A percentile compares a stretch with the other conserved stretches of the same genome.
Conservation (phyloP, 1,140 invertebrate genomes). For the Bombyx mandarina region DNA sequence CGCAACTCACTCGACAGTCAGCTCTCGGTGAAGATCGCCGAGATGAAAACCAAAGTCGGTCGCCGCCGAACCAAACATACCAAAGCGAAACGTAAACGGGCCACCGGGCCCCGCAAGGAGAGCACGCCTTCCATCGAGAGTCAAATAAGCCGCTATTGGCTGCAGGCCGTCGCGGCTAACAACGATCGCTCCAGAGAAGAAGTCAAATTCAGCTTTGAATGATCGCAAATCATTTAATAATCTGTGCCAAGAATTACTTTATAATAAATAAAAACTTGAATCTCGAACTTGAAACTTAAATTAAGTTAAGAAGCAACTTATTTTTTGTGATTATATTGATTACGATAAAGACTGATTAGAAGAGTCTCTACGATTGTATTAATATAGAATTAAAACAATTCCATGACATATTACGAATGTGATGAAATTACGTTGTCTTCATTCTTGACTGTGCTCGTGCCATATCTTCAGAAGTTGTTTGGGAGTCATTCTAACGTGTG, state of each 20-base stretch:
- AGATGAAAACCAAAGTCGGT: slow-evolving; percentile 82
- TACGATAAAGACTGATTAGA: slow-evolving; percentile 48
- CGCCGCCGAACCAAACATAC: slow-evolving; percentile 62
- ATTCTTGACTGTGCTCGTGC: slow-evolving; percentile 21
- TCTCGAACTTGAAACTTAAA: too few relatives aligned
- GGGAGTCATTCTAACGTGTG: slow-evolving; percentile 3
- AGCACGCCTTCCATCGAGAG: slow-evolving; percentile 86
- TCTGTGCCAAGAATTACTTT: not conserved
- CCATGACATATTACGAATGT: slow-evolving; percentile 29
- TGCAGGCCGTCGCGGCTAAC: slow-evolving; percentile 63
- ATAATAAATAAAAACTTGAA: not conserved
- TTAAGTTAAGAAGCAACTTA: not conserved
- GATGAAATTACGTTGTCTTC: slow-evolving; percentile 22
- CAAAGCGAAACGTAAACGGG: slow-evolving; percentile 54
- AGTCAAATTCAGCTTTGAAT: slow-evolving; percentile 59
- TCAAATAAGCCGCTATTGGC: slow-evolving; percentile 76
- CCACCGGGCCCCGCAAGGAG: slow-evolving; percentile 73
- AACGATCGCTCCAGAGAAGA: slow-evolving; percentile 53
- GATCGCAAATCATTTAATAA: not conserved
- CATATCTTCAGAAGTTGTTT: slow-evolving; percentile 18
- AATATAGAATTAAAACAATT: slow-evolving; percentile 13
- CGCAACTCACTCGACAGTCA: slow-evolving; percentile 89
- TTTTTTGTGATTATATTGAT: not conserved
- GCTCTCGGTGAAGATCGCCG: slow-evolving; percentile 84
- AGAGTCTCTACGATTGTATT: slow-evolving; percentile 29